These are phyloP conservation scores for Alsophila aescularia DNA, from an alignment of 2,888 invertebrate species.

Conservation along the genomic window DNA sequence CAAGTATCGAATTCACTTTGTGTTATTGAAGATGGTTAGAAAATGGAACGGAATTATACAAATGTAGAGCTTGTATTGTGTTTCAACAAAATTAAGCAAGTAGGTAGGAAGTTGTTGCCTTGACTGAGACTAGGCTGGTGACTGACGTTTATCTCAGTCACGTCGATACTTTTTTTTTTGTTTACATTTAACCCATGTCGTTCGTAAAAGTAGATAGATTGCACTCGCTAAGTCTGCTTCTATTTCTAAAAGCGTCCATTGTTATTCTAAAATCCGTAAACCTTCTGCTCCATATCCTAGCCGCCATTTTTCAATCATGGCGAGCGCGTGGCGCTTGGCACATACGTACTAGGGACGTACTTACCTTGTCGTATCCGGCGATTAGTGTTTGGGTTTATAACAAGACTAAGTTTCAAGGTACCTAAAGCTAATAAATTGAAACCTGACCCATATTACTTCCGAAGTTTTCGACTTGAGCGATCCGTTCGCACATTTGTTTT, in stretches of 20 bases:
- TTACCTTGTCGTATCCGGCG: background rate
- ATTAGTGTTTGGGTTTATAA: background rate
- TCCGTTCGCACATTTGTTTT: too few species aligned
- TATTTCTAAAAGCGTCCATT: constrained; percentile 10
- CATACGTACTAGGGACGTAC: background rate
- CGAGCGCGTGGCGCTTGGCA: constrained; percentile 19
- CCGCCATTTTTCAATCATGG: constrained; percentile 35
- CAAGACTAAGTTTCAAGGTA: too few species aligned
- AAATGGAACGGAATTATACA: background rate
- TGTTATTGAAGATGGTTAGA: constrained; percentile 4
- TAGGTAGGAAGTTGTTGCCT: too few species aligned
- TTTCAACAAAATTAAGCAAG: background rate
- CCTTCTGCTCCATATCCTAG: constrained; percentile 29
- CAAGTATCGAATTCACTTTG: constrained; percentile 11
- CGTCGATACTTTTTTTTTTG: too few species aligned
- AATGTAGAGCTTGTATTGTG: background rate
- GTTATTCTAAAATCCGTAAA: constrained; percentile 19
- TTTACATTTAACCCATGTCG: too few species aligned
- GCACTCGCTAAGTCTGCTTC: background rate
- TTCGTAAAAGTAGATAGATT: background rate
- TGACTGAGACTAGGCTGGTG: too few species aligned
- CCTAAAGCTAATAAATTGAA: too few species aligned
- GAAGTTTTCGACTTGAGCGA: too few species aligned
- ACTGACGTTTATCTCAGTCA: too few species aligned
- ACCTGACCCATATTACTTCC: too few species aligned